Evolutionary conservation across 2,113 vertebrate species (phyloP), one percentile per base, ranked within the genome.

Genomic region (Odobenus rosmarus): DNA sequence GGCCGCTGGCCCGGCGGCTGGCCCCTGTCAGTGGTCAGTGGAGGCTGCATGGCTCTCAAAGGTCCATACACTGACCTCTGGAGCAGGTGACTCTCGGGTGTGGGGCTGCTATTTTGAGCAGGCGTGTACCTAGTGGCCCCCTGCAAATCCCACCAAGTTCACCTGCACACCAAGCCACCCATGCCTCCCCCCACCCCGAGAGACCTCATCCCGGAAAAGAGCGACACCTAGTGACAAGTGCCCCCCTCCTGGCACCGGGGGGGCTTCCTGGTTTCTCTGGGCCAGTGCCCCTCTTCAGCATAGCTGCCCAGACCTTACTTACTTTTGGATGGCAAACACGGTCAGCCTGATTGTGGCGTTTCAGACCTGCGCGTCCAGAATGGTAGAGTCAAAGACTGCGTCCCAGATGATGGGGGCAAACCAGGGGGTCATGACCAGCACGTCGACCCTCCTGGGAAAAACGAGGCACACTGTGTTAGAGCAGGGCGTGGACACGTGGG

Each of bases 271-370:
- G n/a, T 7, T 19, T 18, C 16, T 49, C n/a, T 1, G 84, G 64
- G n/a, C 2, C 2, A 8, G 67, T 0, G 1, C 13, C 36, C 26
- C 2, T 55, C 49, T 69, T 24, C 31, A n/a, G 8, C 28, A 23
- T 2, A 0, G 6, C 2, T 7, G 33, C 53, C 79, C 53, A 13
- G 53, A n/a, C 16, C 24, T 12, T 2, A 80, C 90, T 93, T 61
- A 97, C 97, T 93, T 97, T 82, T 91, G 96, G 85, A 97, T 49
- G n/a, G 97, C 93, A 62, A 97, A 96, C 18, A 95, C 19, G 0
- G 86, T 95, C 55, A 97, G 19, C 3, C 95, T 93, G 1, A 96
- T 18, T 39, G 64, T 88, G 79, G 81, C 64, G 15, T 74, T 39
- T 57, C 26, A 51, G 57, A 95, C 95, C 14, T 95, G 95, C 0